Base-by-base conservation (phyloP, 2,113 vertebrate species). In the Gymnogyps californianus region DNA sequence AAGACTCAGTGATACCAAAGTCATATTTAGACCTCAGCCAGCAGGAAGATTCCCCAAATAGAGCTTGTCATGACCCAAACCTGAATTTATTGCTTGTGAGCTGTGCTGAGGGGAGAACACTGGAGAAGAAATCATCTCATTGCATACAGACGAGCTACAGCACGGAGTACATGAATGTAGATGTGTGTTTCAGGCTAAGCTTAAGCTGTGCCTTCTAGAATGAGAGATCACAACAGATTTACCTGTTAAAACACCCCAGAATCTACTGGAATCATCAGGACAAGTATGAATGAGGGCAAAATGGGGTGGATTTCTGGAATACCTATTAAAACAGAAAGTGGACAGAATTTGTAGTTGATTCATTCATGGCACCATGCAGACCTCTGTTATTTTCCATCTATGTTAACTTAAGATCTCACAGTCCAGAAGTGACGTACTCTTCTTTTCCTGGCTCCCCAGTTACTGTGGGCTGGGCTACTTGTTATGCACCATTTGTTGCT, bases 111-210 rank as follows among this genome's bases (percentile, higher is more conserved):
- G 22, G 22, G 10, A n/a, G 19, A 91, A 32, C 0, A 0, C 19
- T 25, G 9, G 36, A 46, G 21, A 75, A 79, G n/a, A 75, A 93
- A 65, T 38, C 51, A 42, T 31, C 44, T 81, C 16, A 26, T 4
- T 64, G 67, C 1, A 1, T 47, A 59, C 29, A 81, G 58, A 61
- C 1, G 2, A 78, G 32, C 40, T 70, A 32, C 36, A 55, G 69
- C 25, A n/a, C 0, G 0, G 40, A 69, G 66, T 17, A 47, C 4
- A 2, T 24, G 24, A 70, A 24, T 7, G 10, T 9, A 26, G 22
- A 14, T 25, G 13, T 2, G 16, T 44, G 29, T 57, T 92, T 78
- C 61, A 72, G 47, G 47, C 19, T 46, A 47, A 87, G 11, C 40
- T 75, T 91, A 71, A 83, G 47, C 32, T 80, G 36, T 29, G 22